These are phyloP conservation scores for Catotricha subobsoleta DNA, from an alignment of 2,888 invertebrate species.

Conservation along the genomic window DNA sequence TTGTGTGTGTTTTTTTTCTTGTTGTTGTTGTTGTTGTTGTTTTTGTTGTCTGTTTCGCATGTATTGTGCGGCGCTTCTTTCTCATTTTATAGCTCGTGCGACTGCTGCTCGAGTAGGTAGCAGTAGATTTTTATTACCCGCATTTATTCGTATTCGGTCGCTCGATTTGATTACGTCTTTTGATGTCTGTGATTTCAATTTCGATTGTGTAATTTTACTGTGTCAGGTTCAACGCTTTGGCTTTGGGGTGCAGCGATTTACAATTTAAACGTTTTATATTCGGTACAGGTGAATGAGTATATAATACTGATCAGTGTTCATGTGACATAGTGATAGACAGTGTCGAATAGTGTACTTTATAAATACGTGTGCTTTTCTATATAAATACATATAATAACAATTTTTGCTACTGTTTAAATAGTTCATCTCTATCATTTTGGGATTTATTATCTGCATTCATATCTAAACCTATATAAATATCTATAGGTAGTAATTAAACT, in stretches of 20 bases:
- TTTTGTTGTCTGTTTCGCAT: conserved; percentile 1
- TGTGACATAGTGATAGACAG: neutral
- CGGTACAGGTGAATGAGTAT: neutral
- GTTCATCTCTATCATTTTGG: neutral
- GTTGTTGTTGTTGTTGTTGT: neutral
- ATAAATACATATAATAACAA: too few species aligned
- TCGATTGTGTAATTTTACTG: conserved; percentile 1
- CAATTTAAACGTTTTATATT: neutral
- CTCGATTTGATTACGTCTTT: conserved; percentile 8
- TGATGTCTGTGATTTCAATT: conserved; percentile 6
- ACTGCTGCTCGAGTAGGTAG: conserved; percentile 5
- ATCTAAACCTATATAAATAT: too few species aligned
- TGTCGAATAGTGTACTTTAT: neutral
- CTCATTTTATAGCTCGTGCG: conserved; percentile 4
- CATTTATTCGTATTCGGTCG: conserved; percentile 8
- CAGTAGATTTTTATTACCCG: conserved; percentile 6
- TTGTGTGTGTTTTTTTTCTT: neutral
- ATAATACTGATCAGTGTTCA: too few species aligned
- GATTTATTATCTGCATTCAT: too few species aligned
- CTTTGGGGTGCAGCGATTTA: neutral
- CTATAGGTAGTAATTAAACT: too few species aligned
- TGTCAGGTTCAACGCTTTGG: too few species aligned
- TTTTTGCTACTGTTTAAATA: neutral
- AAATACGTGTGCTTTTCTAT: too few species aligned
- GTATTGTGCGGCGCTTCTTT: conserved; percentile 3